Evolutionary conservation across 2,888 invertebrate genomes (phyloP), one percentile per base, ranked within the genome.

Genomic region (Mythimna pallens): DNA sequence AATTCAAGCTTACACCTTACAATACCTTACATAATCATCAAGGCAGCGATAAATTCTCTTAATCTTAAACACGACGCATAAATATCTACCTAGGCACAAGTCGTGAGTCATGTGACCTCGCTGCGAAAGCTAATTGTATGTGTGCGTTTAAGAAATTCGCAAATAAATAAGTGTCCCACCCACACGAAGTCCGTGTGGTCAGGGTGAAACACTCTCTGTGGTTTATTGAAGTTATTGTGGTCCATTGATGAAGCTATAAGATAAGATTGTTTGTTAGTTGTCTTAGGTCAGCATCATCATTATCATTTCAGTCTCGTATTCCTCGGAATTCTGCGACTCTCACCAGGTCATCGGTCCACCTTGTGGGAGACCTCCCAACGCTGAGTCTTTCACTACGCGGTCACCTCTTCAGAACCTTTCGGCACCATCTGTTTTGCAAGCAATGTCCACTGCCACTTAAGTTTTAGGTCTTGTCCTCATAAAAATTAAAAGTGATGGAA

Each of bases 121-220:
- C 69, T 68, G 76, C 70, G 70, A 82, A 76, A 76, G 87, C 87
- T 87, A 86, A 86, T 86, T 87, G 87, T 82, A 70, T 75, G 76
- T 80, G 74, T 77, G 81, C 80, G 79, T 85, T 87, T 77, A 81
- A 86, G 84, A 86, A 86, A 86, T 81, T 82, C 81, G 81, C 87
- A 86, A 84, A 86, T 87, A 86, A 86, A 86, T 86, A 86, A 80
- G 65, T 79, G 78, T 81, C 73, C 72, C 87, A 65, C 86, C 86
- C 86, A 87, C 87, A 73, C 77, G 9, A 65, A 52, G 76, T 76
- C 78, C 78, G 86, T 86, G 86, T 87, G 86, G 86, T 86, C 86
- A 82, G 76, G 74, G 47, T 70, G 68, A 73, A 73, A 77, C 75
- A 73, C 66, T 76, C 64, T 70, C 64, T 52, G 80, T 67, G 65